Conservation (phyloP, 2,888 invertebrate genomes). For the Meta bourneti region DNA sequence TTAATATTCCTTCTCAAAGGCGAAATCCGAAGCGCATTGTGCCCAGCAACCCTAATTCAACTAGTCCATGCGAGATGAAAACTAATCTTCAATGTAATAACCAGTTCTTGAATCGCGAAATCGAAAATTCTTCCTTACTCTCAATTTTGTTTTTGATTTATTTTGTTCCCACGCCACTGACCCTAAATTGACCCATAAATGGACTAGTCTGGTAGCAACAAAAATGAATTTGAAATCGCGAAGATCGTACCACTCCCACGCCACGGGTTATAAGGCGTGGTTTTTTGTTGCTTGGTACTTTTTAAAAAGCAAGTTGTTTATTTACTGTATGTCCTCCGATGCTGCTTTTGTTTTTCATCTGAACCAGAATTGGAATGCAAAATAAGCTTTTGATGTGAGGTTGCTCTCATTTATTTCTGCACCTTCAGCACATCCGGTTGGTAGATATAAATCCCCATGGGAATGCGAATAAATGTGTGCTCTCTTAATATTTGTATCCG, state of each 20-base stretch:
- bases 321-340: too few relatives aligned
- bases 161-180: slow-evolving; percentile 72
- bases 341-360: too few relatives aligned
- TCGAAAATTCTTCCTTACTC: slow-evolving; percentile 61
- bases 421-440: slow-evolving; percentile 4
- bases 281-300: slow-evolving; percentile 20
- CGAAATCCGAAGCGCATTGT: slow-evolving; percentile 1
- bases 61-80: slow-evolving; percentile 23
- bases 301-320: not conserved
- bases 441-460: too few relatives aligned
- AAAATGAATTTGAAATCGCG: slow-evolving; percentile 64
- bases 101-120: slow-evolving; percentile 64
- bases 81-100: slow-evolving; percentile 48
- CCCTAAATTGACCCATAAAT: slow-evolving; percentile 74
- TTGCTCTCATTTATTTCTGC: slow-evolving; percentile 27
- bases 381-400: too few relatives aligned
- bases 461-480: too few relatives aligned
- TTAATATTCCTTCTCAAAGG: not conserved
- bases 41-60: slow-evolving; percentile 33
- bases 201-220: slow-evolving; percentile 66
- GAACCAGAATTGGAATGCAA: too few relatives aligned
- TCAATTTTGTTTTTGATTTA: slow-evolving; percentile 31
- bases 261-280: slow-evolving; percentile 75
- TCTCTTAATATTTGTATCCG: too few relatives aligned
- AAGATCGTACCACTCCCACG: slow-evolving; percentile 71